Conservation (phyloP, 2,113 vertebrate species). For the Neotoma lepida region DNA sequence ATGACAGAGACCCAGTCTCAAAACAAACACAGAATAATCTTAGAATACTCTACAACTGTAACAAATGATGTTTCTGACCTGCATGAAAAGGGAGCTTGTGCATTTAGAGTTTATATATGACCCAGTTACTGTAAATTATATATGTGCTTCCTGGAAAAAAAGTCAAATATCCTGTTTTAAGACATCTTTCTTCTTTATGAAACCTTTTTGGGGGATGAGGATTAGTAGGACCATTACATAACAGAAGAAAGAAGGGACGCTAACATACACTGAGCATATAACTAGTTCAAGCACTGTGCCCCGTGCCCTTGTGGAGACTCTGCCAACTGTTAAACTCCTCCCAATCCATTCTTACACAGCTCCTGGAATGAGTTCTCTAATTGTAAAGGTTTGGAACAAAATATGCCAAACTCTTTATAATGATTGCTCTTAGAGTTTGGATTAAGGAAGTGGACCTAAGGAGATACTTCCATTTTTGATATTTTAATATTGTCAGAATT, state of each 20-base stretch:
- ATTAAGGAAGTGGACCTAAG: not conserved
- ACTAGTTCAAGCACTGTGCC: not conserved
- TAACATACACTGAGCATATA: not conserved
- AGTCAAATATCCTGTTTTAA: not conserved
- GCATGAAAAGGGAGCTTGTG: not conserved
- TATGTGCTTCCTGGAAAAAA: not conserved
- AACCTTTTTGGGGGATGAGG: not conserved
- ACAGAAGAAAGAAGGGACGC: not conserved
- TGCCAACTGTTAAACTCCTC: not conserved
- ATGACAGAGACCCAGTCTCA: not conserved
- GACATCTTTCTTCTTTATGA: not conserved
- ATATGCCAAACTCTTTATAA: not conserved
- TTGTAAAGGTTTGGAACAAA: not conserved
- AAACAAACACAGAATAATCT: not conserved
- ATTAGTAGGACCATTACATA: not conserved
- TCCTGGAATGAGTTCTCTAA: not conserved
- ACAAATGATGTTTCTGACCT: not conserved
- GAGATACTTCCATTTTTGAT: not conserved
- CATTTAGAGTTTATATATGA: not conserved
- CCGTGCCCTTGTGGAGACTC: not conserved
- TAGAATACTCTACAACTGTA: not conserved
- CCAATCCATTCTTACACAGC: not conserved
- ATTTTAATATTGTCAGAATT: not conserved
- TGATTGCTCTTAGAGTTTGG: not conserved
- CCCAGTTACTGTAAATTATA: not conserved